A percentile compares a stretch with the other conserved stretches of the same genome.
These are phyloP conservation scores for Aeoliscus strigatus DNA, from an alignment of 2,797 vertebrate genomes.

Conservation along the genomic window DNA sequence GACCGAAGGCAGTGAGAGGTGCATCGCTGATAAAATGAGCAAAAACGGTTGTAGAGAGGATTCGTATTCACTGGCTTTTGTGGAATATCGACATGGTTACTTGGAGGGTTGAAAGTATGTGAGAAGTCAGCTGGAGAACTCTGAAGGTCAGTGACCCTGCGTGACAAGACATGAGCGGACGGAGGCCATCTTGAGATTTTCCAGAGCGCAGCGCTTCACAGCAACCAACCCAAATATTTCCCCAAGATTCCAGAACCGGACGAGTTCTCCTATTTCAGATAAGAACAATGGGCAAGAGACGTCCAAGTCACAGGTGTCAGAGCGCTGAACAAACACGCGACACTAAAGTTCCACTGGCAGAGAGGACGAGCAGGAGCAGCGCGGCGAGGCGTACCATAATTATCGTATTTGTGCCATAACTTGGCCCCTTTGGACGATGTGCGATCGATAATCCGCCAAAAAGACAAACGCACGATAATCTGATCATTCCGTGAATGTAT, in stretches of 20 bases:
- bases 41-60: too few species aligned
- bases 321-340: conserved; percentile 65
- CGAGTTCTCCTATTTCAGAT: conserved; percentile 48
- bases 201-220: conserved; percentile 26
- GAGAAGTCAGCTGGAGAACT: neutral
- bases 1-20: neutral
- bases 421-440: too few species aligned
- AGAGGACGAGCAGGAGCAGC: conserved; percentile 31
- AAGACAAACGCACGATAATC: too few species aligned
- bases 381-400: too few species aligned
- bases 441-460: too few species aligned
- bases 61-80: too few species aligned
- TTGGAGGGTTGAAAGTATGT: neutral
- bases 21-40: neutral
- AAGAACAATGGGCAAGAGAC: conserved; percentile 56
- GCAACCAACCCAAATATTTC: conserved; percentile 57
- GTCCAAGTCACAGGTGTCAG: conserved; percentile 60
- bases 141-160: conserved; percentile 9
- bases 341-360: conserved; percentile 46
- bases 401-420: too few species aligned
- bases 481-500: too few species aligned
- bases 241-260: conserved; percentile 37
- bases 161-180: conserved; percentile 12
- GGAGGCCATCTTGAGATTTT: conserved; percentile 10
- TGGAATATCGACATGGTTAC: too few species aligned